A percentile compares a stretch with the other conserved stretches of the same genome.
phyloP scores from a whole-genome alignment of 2,113 vertebrate species.

The Notarius quadriscutis region DNA sequence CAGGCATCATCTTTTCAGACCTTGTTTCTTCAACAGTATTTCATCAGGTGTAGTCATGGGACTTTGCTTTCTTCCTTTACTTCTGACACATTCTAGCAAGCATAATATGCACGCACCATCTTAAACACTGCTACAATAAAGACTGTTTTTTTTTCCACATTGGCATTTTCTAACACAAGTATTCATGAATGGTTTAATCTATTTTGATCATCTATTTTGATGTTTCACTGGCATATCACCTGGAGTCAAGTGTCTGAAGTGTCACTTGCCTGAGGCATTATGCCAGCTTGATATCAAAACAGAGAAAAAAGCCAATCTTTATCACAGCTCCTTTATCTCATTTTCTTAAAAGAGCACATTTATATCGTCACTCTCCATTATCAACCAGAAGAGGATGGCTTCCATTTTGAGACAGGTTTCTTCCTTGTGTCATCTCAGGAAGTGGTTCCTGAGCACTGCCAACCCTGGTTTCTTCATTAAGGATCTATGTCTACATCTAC shows the following conservation, averaged over 20 bases:
- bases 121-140: not conserved
- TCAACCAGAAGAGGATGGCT: not conserved
- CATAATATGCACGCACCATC: not conserved
- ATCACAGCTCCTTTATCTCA: not conserved
- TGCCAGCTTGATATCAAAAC: not conserved
- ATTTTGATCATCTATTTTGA: too few species aligned
- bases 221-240: not conserved
- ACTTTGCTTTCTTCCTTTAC: not conserved
- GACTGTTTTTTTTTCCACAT: not conserved
- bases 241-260: not conserved
- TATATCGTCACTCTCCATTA: not conserved
- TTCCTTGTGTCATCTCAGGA: not conserved
- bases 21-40: not conserved
- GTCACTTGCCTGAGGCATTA: not conserved
- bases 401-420: not conserved
- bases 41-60: not conserved
- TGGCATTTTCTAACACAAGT: too few species aligned
- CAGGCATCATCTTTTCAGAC: not conserved
- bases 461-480: not conserved
- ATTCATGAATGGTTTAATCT: too few species aligned
- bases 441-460: not conserved
- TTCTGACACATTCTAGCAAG: not conserved
- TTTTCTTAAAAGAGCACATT: not conserved
- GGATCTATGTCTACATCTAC: not conserved
- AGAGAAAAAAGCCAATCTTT: not conserved